Conservation (phyloP, 2,797 vertebrate genomes). For the Selene dorsalis region DNA sequence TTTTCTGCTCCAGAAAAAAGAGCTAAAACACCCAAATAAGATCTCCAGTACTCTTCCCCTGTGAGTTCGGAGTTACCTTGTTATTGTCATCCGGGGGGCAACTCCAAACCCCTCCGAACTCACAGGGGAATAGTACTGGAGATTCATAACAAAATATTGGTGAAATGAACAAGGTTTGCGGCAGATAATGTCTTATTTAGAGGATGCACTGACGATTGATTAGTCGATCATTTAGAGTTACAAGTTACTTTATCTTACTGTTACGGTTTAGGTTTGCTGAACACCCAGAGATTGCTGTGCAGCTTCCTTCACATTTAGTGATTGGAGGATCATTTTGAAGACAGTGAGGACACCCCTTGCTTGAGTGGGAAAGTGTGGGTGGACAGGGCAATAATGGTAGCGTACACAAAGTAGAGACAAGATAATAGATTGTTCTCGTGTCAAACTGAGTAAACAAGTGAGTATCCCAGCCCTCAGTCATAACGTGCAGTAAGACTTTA, state of each 20-base stretch:
- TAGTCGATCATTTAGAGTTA: too few relatives aligned
- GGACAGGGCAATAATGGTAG: slow-evolving; percentile 16
- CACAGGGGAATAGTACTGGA: too few relatives aligned
- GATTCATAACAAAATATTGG: too few relatives aligned
- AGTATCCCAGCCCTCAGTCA: neutral
- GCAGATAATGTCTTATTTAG: too few relatives aligned
- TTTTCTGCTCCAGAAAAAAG: too few relatives aligned
- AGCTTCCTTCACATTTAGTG: neutral
- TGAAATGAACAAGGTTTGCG: too few relatives aligned
- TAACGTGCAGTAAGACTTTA: neutral
- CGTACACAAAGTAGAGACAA: neutral
- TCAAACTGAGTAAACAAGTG: neutral
- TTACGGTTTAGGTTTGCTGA: neutral
- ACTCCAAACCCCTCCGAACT: too few relatives aligned
- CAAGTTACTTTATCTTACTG: neutral
- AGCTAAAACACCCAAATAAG: too few relatives aligned
- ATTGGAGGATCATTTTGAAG: neutral
- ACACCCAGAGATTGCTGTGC: neutral
- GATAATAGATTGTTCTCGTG: neutral
- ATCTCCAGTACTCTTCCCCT: too few relatives aligned
- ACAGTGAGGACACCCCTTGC: neutral
- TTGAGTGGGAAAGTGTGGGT: slow-evolving; percentile 5
- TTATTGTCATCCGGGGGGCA: too few relatives aligned
- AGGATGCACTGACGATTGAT: too few relatives aligned
- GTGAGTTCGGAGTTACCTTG: too few relatives aligned